Conservation (phyloP, 2,113 vertebrate species). For the Ardeotis arabs region DNA sequence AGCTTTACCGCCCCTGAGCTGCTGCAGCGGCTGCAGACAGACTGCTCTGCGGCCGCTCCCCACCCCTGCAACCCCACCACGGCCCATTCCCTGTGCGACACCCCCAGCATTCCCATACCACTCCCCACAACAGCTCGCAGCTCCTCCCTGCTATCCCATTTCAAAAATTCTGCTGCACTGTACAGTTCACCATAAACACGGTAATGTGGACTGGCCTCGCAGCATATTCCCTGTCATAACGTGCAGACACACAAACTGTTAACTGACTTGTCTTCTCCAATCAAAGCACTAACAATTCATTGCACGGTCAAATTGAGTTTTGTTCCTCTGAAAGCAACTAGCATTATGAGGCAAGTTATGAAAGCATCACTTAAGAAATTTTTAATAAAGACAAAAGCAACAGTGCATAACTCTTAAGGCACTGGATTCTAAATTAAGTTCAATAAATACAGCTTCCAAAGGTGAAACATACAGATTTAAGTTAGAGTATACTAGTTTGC, state of each 20-base stretch:
- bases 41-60: background rate
- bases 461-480: background rate
- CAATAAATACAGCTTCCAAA: background rate
- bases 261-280: background rate
- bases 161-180: background rate
- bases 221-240: rapidly evolving
- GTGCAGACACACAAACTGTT: background rate
- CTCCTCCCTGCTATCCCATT: background rate
- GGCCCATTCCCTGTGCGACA: background rate
- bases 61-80: background rate
- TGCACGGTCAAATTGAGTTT: background rate
- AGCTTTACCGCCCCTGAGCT: background rate
- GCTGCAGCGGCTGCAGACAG: background rate
- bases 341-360: background rate
- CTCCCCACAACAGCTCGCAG: background rate
- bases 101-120: background rate
- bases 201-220: background rate
- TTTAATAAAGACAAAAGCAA: background rate
- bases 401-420: background rate
- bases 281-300: background rate
- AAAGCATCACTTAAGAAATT: background rate
- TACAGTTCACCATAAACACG: background rate
- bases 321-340: background rate
- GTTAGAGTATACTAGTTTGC: background rate
- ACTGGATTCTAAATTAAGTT: background rate